Evolutionary conservation across 2,113 vertebrate species (phyloP).

Genomic region (Nothocercus nigrocapillus): DNA sequence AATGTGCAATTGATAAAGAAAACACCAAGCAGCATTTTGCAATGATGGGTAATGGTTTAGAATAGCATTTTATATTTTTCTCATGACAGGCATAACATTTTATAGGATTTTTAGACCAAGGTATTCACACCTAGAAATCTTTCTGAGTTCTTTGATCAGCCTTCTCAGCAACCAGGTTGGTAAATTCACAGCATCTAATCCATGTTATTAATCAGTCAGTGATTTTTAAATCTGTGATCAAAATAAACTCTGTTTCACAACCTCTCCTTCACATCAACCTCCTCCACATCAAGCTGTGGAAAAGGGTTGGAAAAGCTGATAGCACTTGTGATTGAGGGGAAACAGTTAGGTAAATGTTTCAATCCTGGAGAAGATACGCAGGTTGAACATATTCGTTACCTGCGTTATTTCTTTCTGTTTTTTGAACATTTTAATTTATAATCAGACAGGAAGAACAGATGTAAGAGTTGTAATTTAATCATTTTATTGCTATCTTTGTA

Average conservation of each 20-base stretch:
- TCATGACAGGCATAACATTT: conserved; percentile 76
- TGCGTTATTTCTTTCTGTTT: conserved; percentile 78
- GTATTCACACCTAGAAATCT: conserved; percentile 60
- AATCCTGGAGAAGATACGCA: conserved; percentile 43
- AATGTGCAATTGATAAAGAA: conserved; percentile 82
- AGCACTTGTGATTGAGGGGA: background rate
- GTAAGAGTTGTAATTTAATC: conserved; percentile 89
- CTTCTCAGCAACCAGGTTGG: conserved; percentile 41
- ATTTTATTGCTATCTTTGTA: conserved; percentile 90
- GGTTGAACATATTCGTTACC: conserved; percentile 74
- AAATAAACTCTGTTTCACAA: conserved; percentile 9
- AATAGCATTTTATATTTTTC: conserved; percentile 77
- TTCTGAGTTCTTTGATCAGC: conserved; percentile 61
- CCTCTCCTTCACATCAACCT: background rate
- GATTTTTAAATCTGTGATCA: conserved; percentile 35
- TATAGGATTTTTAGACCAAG: conserved; percentile 75
- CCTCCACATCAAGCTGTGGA: background rate
- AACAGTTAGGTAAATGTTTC: background rate
- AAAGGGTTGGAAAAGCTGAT: background rate
- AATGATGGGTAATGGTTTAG: conserved; percentile 74
- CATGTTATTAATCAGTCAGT: conserved; percentile 32
- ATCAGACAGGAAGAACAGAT: conserved; percentile 88
- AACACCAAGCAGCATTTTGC: conserved; percentile 76
- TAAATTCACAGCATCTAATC: conserved; percentile 53
- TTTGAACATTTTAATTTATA: conserved; percentile 85